Evolutionary conservation across 2,797 vertebrate species (phyloP).

Genomic region (Paguma larvata): DNA sequence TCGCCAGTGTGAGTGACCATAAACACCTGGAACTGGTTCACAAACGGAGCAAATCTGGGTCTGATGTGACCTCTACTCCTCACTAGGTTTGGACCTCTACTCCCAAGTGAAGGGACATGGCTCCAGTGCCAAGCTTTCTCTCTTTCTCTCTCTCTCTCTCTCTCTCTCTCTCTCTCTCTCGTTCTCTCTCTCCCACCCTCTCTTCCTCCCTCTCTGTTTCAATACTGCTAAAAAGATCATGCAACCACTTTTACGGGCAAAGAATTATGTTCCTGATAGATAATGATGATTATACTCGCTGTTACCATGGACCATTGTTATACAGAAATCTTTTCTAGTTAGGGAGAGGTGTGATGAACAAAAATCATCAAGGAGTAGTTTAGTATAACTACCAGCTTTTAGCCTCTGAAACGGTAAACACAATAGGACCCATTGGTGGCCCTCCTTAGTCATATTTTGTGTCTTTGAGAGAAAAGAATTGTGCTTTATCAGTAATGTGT

Average conservation of each 20-base stretch:
- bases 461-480: conserved; percentile 30
- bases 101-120: not conserved
- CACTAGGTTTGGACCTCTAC: not conserved
- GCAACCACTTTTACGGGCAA: too few species aligned
- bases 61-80: not conserved
- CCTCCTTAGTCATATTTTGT: conserved; percentile 37
- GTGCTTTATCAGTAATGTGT: conserved; percentile 14
- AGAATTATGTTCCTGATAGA: too few species aligned
- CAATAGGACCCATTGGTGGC: not conserved
- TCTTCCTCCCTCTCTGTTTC: too few species aligned
- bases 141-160: not conserved
- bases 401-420: not conserved
- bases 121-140: not conserved
- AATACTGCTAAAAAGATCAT: too few species aligned
- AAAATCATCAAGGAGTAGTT: not conserved
- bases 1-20: not conserved
- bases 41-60: not conserved
- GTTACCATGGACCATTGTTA: not conserved
- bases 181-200: too few species aligned
- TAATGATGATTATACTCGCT: not conserved
- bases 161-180: not conserved
- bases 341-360: not conserved
- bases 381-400: not conserved
- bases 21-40: conserved; percentile 33
- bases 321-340: not conserved